Evolutionary conservation across 92 coral and sea anemone genomes (phyloP), one percentile per base, ranked within the genome.

Genomic region (Diadumene lineata): DNA sequence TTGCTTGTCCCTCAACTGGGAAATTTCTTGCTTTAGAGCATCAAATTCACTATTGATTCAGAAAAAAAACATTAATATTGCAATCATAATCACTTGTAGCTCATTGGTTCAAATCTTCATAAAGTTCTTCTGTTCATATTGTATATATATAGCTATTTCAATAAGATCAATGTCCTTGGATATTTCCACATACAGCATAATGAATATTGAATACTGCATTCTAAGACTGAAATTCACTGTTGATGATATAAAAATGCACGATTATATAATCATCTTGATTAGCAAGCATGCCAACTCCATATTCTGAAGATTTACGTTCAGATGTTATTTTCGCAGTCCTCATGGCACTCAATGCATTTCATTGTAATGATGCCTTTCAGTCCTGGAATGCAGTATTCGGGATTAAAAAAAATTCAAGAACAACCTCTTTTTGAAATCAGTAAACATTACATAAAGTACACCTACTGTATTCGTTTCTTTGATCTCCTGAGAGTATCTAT

Each of bases 401-500:
- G 51, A 44, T 17, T 44, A 44, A 44, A 44, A 44, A 9, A 9
- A 8, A 17, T 8, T 44, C 10, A 8, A 44, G 17, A 44, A 44
- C 17, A 8, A 8, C 17, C 9, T 17, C 9, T 8, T 23, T 53
- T 53, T 53, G 6, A 3, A 9, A 2, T 53, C 10, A 53, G 19
- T 53, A 9, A 16, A 9, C 58, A 16, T 53, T 16, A 2, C 10
- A 53, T 13, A 53, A 3, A 53, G 2, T 53, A 10, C 19, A 28
- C 92, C 32, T 76, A 94, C 98, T 84, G 90, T 32, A 94, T 81
- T 31, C 72, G 81, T 72, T 93, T 86, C 82, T 92, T 94, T 44
- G 98, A 92, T 46, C 98, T 83, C 55, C 73, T 84, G 10, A 94
- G 70, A 53, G 85, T 80, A 69, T 94, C 96, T 65, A 94, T 94